phyloP scores from a whole-genome alignment of 2,888 invertebrate genomes.

The Noctua pronuba region DNA sequence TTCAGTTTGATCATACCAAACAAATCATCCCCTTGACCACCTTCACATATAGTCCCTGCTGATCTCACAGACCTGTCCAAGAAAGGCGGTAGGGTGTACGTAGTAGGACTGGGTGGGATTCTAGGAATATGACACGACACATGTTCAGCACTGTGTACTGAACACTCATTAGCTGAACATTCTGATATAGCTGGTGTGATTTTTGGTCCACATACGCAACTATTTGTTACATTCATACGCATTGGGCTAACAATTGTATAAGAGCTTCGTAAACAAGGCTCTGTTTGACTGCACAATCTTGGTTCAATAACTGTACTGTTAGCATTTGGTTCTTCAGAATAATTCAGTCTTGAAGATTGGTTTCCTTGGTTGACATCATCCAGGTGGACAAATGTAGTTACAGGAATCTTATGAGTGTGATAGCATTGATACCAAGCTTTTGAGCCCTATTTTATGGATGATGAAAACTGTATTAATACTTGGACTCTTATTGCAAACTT shows the following conservation, averaged over 20 bases:
- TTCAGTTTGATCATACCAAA: constrained; percentile 87
- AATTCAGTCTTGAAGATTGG: constrained; percentile 61
- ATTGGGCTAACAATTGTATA: constrained; percentile 32
- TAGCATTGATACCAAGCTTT: constrained; percentile 87
- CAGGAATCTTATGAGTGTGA: constrained; percentile 85
- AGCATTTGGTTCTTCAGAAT: constrained; percentile 72
- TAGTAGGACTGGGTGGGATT: constrained; percentile 80
- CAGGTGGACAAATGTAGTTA: constrained; percentile 82
- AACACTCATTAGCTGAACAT: constrained; percentile 54
- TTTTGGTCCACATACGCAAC: constrained; percentile 37
- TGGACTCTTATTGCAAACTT: constrained; percentile 62
- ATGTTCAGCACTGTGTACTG: constrained; percentile 79
- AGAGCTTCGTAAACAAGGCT: constrained; percentile 51
- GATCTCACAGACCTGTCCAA: constrained; percentile 70
- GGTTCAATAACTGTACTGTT: constrained; percentile 74
- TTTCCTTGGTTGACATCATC: constrained; percentile 74
- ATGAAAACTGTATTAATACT: constrained; percentile 75
- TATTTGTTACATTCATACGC: constrained; percentile 30
- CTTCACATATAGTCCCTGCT: constrained; percentile 19
- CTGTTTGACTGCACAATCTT: constrained; percentile 62
- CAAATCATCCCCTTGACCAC: constrained; percentile 71
- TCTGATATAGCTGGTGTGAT: constrained; percentile 35
- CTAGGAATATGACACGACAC: constrained; percentile 85
- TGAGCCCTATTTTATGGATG: constrained; percentile 81
- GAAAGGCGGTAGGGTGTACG: constrained; percentile 80